Evolutionary conservation across 2,797 vertebrate species (phyloP), one percentile per base, ranked within the genome.

Genomic region (Dryobates pubescens): DNA sequence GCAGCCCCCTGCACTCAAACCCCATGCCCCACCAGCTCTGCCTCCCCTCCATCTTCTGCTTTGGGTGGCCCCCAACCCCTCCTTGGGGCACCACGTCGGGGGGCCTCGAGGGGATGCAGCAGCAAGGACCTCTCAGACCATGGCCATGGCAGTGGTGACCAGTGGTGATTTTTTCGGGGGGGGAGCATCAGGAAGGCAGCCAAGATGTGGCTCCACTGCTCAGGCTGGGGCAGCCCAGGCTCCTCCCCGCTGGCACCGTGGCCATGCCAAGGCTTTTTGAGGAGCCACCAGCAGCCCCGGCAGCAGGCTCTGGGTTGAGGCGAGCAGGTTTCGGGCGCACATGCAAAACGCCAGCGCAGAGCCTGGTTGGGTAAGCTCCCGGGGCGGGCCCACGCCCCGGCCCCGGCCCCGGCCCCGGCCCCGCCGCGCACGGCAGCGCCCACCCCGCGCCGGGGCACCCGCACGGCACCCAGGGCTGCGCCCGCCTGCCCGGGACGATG

Each of bases 361-460:
- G 97, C 97, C 97, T 94, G 94, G 97, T 97, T 96, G 91, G 97
- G 95, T 96, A 93, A 96, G 96, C 74, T 94, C 47, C 82, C 18
- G 84, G 96, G 83, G 94, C 92, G 96, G 93, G 79, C 86, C 69
- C 90, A 87, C 90, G 64, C 95, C 93, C 1, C 92, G 2, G 7
- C 73, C 7, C 72, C 45, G 12, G 58, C 59, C 73, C 49, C 61
- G 2, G 7, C 73, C 7, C 72, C 45, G 12, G 58, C 59, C 73
- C 49, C 61, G 17, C 62, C 9, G 10, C 93, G 86, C 77, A 75
- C 85, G 47, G 64, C 43, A 77, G 79, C 38, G 20, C 95, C 92
- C 93, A 96, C 94, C 95, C 79, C 7, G 29, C 24, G 32, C 59
- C 15, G 18, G 78, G 76, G 70, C 63, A 3, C 84, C 91, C 83